Evolutionary conservation across 1,140 invertebrate genomes (phyloP).

Genomic region (Eulimnadia texana): DNA sequence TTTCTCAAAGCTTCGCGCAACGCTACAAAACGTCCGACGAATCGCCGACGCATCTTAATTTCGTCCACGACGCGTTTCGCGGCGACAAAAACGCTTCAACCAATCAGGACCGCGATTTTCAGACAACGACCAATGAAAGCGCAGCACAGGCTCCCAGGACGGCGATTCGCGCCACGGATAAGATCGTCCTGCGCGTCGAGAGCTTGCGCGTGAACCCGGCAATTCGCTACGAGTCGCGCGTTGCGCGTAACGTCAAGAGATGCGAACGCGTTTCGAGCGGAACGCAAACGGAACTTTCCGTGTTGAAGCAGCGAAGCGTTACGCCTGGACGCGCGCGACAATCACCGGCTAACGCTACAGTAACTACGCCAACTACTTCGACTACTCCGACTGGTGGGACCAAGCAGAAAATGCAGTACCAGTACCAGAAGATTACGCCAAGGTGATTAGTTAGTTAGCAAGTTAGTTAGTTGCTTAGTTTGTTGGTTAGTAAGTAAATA

Average conservation of each 20-base stretch:
- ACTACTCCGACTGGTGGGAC: neutral
- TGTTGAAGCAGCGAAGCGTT: neutral
- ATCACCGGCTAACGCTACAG: no score
- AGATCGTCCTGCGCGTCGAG: constrained; percentile 11
- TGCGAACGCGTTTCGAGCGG: constrained; percentile 10
- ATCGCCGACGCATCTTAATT: neutral
- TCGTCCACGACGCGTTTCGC: neutral
- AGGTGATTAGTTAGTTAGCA: neutral
- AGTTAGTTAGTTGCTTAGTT: no score
- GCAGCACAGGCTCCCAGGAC: neutral
- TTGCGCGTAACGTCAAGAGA: neutral
- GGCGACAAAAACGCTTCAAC: neutral
- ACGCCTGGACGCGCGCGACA: neutral
- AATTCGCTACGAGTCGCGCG: neutral
- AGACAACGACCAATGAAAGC: neutral
- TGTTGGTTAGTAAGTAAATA: no score
- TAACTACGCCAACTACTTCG: neutral
- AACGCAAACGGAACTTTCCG: constrained; percentile 12
- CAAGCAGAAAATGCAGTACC: neutral
- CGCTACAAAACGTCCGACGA: neutral
- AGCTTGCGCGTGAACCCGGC: constrained; percentile 7
- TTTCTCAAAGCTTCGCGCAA: constrained; percentile 1
- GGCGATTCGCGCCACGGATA: neutral
- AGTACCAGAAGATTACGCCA: no score
- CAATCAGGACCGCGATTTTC: no score